Base-by-base conservation (phyloP, 2,797 vertebrate genomes). In the Masticophis lateralis region DNA sequence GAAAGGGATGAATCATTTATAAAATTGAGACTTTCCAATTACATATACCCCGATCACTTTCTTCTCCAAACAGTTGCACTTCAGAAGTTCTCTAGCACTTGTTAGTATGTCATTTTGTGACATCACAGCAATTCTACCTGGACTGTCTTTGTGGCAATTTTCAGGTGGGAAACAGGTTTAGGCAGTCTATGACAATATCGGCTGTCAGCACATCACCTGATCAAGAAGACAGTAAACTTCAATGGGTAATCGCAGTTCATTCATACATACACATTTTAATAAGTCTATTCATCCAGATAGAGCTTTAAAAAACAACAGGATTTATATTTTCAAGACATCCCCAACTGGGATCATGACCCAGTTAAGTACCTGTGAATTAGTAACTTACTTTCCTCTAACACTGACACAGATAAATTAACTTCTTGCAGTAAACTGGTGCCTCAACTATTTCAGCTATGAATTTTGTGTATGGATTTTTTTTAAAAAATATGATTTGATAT, bases 291-390 rank as follows among this genome's bases (percentile, higher is more conserved):
- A 56, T 51, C 66, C 87, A 93, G 69, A 87, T 37, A 66, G 43
- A 47, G 47, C 14, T 91, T 59, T 59, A 14, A 66, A 74, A 74
- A 74, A 74, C 87, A 57, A 86, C 47, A 57, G 12, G 25, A 69
- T 27, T 91, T 89, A 86, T 86, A 91, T 91, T 91, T 93, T 91
- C 86, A 91, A 91, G 66, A 93, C 89, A 93, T 93, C 51, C 57
- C 87, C 90, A 66, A 25, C 28, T 66, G 93, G 59, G 87, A 93
- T 93, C 69, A 91, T 93, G 87, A 93, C 93, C 87, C 89, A 91
- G 90, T 93, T 63, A 91, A 89, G 32, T 60, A 89, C 57, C 16
- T 89, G 93, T 93, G 87, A 93, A 93, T 93, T 86, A 89, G 93
- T 91, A 91, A 93, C 47, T 66, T 86, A n/a, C 37, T 89, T 88